phyloP scores from a whole-genome alignment of 2,113 vertebrate genomes.

The Tor tambroides region DNA sequence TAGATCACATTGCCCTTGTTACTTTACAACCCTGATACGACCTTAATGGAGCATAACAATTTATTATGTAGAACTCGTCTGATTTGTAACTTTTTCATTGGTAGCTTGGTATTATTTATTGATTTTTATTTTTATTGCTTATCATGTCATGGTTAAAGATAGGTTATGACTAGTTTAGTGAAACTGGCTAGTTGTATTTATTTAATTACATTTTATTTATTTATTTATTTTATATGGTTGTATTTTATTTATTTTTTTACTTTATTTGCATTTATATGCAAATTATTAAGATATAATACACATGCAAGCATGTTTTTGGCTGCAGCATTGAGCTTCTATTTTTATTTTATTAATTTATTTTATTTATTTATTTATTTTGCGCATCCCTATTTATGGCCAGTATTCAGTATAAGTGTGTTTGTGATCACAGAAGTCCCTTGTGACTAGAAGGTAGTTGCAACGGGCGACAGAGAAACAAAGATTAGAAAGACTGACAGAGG shows the following conservation, averaged over 20 bases:
- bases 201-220: background rate
- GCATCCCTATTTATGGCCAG: background rate
- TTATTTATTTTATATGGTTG: background rate
- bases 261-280: background rate
- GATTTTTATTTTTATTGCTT: no score
- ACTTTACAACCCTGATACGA: slow-evolving; percentile 43
- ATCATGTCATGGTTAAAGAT: no score
- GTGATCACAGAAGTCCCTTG: slow-evolving; percentile 14
- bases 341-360: background rate
- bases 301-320: background rate
- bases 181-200: no score
- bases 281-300: background rate
- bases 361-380: background rate
- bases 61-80: slow-evolving; percentile 27
- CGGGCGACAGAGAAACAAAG: slow-evolving; percentile 53
- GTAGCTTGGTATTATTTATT: slow-evolving; percentile 6
- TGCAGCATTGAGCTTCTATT: background rate
- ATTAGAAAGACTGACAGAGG: slow-evolving; percentile 52
- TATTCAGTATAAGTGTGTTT: slow-evolving; percentile 30
- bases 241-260: background rate
- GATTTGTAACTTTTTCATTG: slow-evolving; percentile 35
- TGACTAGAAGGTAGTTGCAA: background rate
- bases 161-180: no score
- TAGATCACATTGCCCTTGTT: slow-evolving; percentile 29
- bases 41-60: slow-evolving; percentile 55